A percentile compares a stretch with the other conserved stretches of the same genome.
phyloP scores from a whole-genome alignment of 2,797 vertebrate genomes.

The Tympanoctomys barrerae region DNA sequence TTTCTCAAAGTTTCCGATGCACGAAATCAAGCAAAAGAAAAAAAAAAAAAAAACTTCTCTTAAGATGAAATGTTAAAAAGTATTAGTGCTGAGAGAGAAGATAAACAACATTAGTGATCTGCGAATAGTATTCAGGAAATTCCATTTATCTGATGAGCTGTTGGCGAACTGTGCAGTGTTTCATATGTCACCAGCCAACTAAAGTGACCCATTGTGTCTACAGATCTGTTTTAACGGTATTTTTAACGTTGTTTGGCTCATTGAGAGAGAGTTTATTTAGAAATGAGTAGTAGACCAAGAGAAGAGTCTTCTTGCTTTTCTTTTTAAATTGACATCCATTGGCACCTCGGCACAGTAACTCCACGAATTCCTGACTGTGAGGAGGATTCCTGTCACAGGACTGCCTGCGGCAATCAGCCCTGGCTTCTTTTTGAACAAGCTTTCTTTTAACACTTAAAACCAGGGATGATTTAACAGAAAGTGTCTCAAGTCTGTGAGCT shows the following conservation, averaged over 20 bases:
- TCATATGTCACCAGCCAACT: constrained; percentile 85
- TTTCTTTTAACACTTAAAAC: constrained; percentile 92
- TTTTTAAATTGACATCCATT: constrained; percentile 61
- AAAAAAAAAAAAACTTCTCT: constrained; percentile 44
- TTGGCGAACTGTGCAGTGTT: constrained; percentile 86
- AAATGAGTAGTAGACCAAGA: constrained; percentile 88
- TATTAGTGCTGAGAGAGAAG: constrained; percentile 81
- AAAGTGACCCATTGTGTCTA: constrained; percentile 74
- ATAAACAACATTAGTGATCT: constrained; percentile 85
- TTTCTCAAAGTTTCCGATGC: constrained; percentile 73
- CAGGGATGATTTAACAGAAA: constrained; percentile 91
- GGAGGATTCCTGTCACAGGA: constrained; percentile 79
- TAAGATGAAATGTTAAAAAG: constrained; percentile 63
- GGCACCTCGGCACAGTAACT: constrained; percentile 65
- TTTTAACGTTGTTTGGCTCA: constrained; percentile 68
- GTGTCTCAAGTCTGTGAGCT: constrained; percentile 89
- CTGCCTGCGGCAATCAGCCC: constrained; percentile 83
- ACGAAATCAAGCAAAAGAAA: constrained; percentile 28
- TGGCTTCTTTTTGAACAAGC: constrained; percentile 89
- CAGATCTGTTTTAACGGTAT: constrained; percentile 80
- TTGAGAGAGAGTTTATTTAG: constrained; percentile 86
- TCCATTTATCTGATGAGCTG: constrained; percentile 91
- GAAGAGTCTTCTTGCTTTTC: constrained; percentile 86
- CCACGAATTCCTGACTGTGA: constrained; percentile 78
- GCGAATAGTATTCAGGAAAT: constrained; percentile 87